phyloP scores from a whole-genome alignment of 2,113 vertebrate genomes.

The Centrocercus urophasianus region DNA sequence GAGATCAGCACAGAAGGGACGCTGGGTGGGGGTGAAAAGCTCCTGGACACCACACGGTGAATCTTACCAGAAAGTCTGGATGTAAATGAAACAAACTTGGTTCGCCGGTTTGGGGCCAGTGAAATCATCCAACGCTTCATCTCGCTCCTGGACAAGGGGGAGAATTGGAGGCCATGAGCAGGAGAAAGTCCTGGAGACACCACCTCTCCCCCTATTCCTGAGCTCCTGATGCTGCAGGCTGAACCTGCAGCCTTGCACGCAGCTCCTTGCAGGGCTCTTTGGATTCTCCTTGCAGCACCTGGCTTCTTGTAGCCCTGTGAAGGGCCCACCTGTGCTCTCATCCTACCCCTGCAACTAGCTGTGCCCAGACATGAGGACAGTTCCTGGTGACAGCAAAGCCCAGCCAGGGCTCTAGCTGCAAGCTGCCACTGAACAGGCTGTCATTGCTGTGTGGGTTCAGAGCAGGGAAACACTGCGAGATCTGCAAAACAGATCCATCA shows the following conservation, averaged over 20 bases:
- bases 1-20: not conserved
- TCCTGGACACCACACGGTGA: not conserved
- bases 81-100: slow-evolving; percentile 91
- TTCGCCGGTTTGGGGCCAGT: slow-evolving; percentile 91
- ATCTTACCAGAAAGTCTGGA: slow-evolving; percentile 88
- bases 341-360: rapidly evolving
- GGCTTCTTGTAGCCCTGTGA: not conserved
- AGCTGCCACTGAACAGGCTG: not conserved
- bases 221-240: not conserved
- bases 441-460: not conserved
- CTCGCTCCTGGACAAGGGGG: slow-evolving; percentile 84
- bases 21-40: not conserved
- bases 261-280: not conserved
- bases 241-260: not conserved
- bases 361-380: not conserved
- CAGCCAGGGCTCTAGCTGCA: not conserved
- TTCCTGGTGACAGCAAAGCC: not conserved
- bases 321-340: not conserved
- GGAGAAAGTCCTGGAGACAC: rapidly evolving
- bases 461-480: not conserved
- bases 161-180: not conserved
- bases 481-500: not conserved
- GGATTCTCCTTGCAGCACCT: not conserved
- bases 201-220: not conserved
- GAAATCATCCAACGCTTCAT: slow-evolving; percentile 97